Percentiles rank a stretch among this genome's conserved stretches.
Evolutionary conservation across 2,797 vertebrate species (phyloP).

Genomic region (Ciconia nigra): DNA sequence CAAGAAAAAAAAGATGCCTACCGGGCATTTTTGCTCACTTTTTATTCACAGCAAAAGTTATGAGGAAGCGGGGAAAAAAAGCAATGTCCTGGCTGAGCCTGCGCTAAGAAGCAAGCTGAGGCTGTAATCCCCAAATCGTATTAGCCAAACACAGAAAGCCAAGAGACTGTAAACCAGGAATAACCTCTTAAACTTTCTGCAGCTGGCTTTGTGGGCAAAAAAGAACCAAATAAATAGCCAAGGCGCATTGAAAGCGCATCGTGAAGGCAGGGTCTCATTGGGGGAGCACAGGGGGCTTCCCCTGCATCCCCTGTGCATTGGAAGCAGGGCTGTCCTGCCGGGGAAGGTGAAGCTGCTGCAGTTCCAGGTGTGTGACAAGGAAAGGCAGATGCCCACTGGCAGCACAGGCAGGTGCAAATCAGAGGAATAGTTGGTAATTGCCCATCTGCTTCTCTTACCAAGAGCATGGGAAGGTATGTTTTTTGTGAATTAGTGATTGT

Average conservation of each 20-base stretch:
- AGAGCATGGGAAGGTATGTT: neutral
- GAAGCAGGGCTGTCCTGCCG: neutral
- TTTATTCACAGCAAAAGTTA: neutral
- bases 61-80: neutral
- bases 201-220: neutral
- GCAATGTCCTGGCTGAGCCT: neutral
- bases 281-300: neutral
- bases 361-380: neutral
- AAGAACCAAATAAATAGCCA: neutral
- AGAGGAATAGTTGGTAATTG: neutral
- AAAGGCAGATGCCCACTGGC: neutral
- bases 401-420: neutral
- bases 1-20: neutral
- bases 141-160: neutral
- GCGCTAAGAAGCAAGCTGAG: conserved; percentile 2
- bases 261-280: neutral
- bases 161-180: neutral
- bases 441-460: neutral
- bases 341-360: neutral
- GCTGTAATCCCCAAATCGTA: conserved; percentile 43
- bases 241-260: neutral
- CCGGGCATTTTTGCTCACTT: neutral
- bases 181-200: neutral
- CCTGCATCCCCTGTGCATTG: too few relatives aligned
- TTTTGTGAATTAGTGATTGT: neutral